Conservation (phyloP, 1,140 invertebrate genomes). For the Hypothenemus hampei region DNA sequence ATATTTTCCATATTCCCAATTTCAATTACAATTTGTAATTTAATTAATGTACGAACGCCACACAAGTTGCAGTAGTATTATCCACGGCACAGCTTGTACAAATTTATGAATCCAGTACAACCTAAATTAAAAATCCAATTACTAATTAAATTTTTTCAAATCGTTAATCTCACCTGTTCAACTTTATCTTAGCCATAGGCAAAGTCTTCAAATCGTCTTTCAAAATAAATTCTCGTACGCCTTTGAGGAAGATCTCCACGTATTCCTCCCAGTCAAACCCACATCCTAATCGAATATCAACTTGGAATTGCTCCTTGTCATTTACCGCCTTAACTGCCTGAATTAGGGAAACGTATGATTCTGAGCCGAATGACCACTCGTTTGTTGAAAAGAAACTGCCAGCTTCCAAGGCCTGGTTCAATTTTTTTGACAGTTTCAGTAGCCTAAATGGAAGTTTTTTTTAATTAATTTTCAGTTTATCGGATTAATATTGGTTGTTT, state of each 20-base stretch:
- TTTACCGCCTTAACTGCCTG: conserved; percentile 52
- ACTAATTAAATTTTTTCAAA: neutral
- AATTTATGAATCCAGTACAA: neutral
- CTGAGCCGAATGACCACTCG: conserved; percentile 78
- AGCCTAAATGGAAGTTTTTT: conserved; percentile 56
- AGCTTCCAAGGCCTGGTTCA: conserved; percentile 53
- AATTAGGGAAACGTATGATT: conserved; percentile 66
- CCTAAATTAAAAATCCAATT: neutral
- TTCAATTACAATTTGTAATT: too few species aligned
- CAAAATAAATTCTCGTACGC: conserved; percentile 71
- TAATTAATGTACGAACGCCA: too few species aligned
- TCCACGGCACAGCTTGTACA: neutral
- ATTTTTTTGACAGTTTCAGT: conserved; percentile 74
- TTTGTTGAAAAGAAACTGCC: conserved; percentile 84
- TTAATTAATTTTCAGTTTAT: neutral
- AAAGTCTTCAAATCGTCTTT: conserved; percentile 67
- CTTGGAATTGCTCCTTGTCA: conserved; percentile 58
- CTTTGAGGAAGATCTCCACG: conserved; percentile 68
- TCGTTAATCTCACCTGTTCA: conserved; percentile 53
- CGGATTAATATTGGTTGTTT: neutral
- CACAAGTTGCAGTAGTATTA: too few species aligned
- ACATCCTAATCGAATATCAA: conserved; percentile 50
- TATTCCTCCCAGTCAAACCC: conserved; percentile 64
- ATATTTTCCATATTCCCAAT: too few species aligned
- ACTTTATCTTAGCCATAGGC: conserved; percentile 57